These are phyloP conservation scores for Drosophila nigricruria DNA, from an alignment of 2,888 invertebrate genomes.

Conservation along the genomic window DNA sequence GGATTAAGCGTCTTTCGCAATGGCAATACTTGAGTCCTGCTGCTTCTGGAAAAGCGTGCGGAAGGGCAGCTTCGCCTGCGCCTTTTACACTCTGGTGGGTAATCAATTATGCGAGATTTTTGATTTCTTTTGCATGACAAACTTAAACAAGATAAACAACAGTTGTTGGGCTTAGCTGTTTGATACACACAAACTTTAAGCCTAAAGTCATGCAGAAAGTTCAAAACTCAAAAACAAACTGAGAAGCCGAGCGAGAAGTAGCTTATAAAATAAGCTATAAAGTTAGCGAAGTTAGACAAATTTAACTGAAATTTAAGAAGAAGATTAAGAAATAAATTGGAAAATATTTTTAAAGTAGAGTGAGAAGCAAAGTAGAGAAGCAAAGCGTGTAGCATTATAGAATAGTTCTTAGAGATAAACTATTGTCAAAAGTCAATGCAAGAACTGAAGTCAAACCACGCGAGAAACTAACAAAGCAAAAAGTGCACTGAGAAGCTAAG, in stretches of 20 bases:
- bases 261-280: background rate
- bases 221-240: background rate
- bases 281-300: background rate
- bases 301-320: background rate
- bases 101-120: conserved; percentile 53
- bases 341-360: background rate
- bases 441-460: background rate
- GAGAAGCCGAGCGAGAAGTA: background rate
- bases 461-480: background rate
- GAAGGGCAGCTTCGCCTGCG: conserved; percentile 83
- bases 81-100: conserved; percentile 76
- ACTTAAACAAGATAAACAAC: conserved; percentile 19
- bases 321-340: background rate
- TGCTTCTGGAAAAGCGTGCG: conserved; percentile 84
- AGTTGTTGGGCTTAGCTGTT: conserved; percentile 1
- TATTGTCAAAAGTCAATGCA: background rate
- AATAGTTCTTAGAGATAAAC: background rate
- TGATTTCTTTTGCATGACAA: conserved; percentile 38
- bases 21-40: conserved; percentile 84
- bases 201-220: background rate
- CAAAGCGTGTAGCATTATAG: background rate
- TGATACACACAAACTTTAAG: background rate
- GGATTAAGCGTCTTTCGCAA: conserved; percentile 42
- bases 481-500: background rate
- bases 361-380: background rate